Evolutionary conservation across 1,140 invertebrate species (phyloP).

Genomic region (Olivierus martensii): DNA sequence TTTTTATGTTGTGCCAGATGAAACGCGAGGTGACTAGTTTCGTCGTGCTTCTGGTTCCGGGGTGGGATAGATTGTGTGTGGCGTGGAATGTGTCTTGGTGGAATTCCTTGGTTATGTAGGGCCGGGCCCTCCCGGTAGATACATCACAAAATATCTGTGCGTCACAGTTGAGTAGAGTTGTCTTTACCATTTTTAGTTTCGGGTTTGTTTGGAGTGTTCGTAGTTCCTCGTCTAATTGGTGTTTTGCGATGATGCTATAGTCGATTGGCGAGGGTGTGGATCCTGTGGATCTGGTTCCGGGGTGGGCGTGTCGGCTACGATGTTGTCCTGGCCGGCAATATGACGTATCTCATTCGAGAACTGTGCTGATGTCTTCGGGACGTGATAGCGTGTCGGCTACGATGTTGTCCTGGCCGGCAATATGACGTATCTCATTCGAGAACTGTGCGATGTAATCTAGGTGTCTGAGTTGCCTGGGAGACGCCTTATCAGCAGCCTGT

Average conservation of each 20-base stretch:
- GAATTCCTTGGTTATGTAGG: slow-evolving; percentile 3
- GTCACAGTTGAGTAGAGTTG: background rate
- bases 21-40: slow-evolving; percentile 3
- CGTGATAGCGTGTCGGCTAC: no score
- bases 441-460: slow-evolving; percentile 29
- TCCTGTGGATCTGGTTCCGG: no score
- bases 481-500: slow-evolving; percentile 4
- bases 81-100: background rate
- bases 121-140: background rate
- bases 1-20: slow-evolving; percentile 11
- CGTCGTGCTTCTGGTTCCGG: background rate
- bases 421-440: slow-evolving; percentile 8
- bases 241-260: no score
- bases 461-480: slow-evolving; percentile 15
- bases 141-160: slow-evolving; percentile 1
- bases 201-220: no score
- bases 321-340: no score
- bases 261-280: no score
- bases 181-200: background rate
- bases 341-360: slow-evolving; percentile 18
- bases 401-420: no score
- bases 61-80: slow-evolving; percentile 8
- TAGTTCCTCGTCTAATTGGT: no score
- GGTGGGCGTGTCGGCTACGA: no score
- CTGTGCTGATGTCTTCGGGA: slow-evolving; percentile 25